phyloP scores from a whole-genome alignment of 2,797 vertebrate genomes.

The Clamator glandarius region DNA sequence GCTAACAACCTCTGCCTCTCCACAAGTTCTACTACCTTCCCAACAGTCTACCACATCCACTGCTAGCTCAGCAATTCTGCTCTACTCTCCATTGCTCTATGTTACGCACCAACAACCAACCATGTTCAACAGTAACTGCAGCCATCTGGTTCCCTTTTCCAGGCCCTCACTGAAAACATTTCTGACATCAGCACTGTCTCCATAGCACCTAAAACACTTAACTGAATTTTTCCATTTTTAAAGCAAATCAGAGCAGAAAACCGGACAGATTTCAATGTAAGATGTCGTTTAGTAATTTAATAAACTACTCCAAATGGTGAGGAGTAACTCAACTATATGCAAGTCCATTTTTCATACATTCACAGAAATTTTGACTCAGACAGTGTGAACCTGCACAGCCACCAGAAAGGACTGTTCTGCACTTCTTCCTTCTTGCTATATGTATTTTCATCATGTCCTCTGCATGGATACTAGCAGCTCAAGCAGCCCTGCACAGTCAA shows the following conservation, averaged over 20 bases:
- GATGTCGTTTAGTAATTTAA: conserved; percentile 64
- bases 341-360: not conserved
- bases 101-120: not conserved
- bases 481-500: not conserved
- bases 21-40: not conserved
- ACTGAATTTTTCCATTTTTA: conserved; percentile 18
- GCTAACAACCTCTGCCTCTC: not conserved
- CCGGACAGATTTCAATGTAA: conserved; percentile 48
- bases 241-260: conserved; percentile 56
- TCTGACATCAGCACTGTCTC: conserved; percentile 37
- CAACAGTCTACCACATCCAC: not conserved
- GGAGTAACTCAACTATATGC: not conserved
- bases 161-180: conserved; percentile 19
- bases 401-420: not conserved
- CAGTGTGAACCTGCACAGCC: not conserved
- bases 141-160: conserved; percentile 38
- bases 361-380: not conserved
- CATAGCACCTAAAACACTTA: conserved; percentile 49
- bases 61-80: not conserved
- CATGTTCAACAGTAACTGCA: not conserved
- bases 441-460: not conserved
- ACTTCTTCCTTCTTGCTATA: not conserved
- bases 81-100: not conserved
- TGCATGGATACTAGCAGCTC: not conserved
- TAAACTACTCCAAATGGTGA: conserved; percentile 17